These are phyloP conservation scores for Prolemur simus DNA, from an alignment of 2,113 vertebrate genomes.

Conservation along the genomic window DNA sequence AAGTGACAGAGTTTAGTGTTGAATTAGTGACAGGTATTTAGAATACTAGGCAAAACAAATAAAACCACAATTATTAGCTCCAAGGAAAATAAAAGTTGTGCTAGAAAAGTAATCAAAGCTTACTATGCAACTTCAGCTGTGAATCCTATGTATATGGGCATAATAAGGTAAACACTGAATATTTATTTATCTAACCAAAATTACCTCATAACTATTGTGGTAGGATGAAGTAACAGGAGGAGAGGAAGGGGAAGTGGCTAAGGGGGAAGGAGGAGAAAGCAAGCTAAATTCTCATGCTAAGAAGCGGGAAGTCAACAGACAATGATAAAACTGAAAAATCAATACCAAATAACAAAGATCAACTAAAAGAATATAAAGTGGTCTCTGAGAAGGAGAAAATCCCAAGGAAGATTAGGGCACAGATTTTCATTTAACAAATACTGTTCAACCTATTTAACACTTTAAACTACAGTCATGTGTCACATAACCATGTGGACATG, in stretches of 20 bases:
- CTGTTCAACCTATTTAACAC: background rate
- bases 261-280: background rate
- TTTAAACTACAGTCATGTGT: background rate
- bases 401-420: constrained; percentile 2
- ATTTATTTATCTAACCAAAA: constrained; percentile 40
- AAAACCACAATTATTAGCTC: constrained; percentile 42
- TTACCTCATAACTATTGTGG: background rate
- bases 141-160: background rate
- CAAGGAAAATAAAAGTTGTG: background rate
- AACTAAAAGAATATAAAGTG: constrained; percentile 28
- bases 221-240: constrained; percentile 39
- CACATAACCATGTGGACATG: background rate
- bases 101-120: constrained; percentile 32
- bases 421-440: constrained; percentile 30
- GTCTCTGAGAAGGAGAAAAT: constrained; percentile 15
- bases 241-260: constrained; percentile 33
- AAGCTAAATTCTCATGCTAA: constrained; percentile 37
- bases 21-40: constrained; percentile 6
- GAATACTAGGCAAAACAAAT: constrained; percentile 28
- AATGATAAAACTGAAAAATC: constrained; percentile 46
- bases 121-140: background rate
- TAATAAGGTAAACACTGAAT: constrained; percentile 8
- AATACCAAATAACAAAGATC: constrained; percentile 42
- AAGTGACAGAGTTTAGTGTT: background rate
- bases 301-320: constrained; percentile 46